Base-by-base conservation (phyloP, 2,797 vertebrate species). In the Esox masquinongy region DNA sequence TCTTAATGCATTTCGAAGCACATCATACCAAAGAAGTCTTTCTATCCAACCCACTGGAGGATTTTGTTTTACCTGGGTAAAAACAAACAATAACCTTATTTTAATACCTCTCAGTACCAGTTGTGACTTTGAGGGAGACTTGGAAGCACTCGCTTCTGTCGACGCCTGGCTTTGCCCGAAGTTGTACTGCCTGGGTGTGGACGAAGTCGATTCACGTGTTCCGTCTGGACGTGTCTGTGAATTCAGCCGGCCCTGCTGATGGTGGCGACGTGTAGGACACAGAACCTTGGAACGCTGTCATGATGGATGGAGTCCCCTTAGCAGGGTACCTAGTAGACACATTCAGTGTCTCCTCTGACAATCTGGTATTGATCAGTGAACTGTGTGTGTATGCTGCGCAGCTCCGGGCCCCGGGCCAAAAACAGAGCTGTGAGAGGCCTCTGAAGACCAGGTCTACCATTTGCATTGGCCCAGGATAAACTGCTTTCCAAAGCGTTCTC, bases 401-500 rank as follows among this genome's bases (percentile, higher is more conserved):
- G 56, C 56, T 61, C 56, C 12, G 11, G 22, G 56, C 56, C n/a
- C 56, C 9, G 15, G n/a, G 56, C 56, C 56, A 61, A 61, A 26
- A 24, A 61, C 22, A 26, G 56, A 12, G 22, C 56, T 1, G 11
- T 24, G 56, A 24, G 22, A 24, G 56, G 56, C 22, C 56, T 14
- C 56, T 12, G 56, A 61, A 24, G n/a, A 61, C 11, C 22, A 26
- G 22, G 22, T 24, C 11, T 61, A 24, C 9, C 56, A 4, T 24
- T 61, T 61, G 22, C 56, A 4, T 24, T 61, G 56, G 56, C 56
- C 56, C n/a, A 14, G 56, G 56, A 61, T 61, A 14, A 61, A 24
- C 56, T 24, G 24, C 47, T 72, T 73, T 78, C 70, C 74, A 74
- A 75, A 76, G 49, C 0, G 68, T 76, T 74, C 68, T 68, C 56